Base-by-base conservation (phyloP, 2,113 vertebrate genomes). In the Ceyx margarethae region DNA sequence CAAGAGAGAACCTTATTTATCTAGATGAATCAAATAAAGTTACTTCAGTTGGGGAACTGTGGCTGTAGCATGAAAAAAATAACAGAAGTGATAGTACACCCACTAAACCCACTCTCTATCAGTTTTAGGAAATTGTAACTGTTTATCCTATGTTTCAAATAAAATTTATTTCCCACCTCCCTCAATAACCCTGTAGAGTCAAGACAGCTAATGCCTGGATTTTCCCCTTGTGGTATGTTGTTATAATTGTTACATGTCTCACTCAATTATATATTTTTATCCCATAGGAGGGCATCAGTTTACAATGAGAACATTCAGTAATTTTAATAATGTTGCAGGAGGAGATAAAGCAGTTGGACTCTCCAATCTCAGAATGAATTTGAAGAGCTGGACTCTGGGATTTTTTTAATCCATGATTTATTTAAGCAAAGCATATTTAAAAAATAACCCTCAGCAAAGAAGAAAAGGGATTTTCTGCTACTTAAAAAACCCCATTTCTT, bases 281-380 rank as follows among this genome's bases (percentile, higher is more conserved):
- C 84, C 86, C 81, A 66, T 76, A 62, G 66, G 62, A 95, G 54
- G 50, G 58, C 86, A 94, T 87, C 74, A 69, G 51, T 89, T 93
- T 56, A 54, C n/a, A 29, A 62, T 5, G 19, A 87, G 31, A 87
- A 82, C 25, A 31, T 45, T 69, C 26, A 66, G 43, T 69, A 76
- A 42, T 72, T 86, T 50, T 67, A 81, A 33, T 48, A 82, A 54
- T 1, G 14, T 33, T 85, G 28, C 18, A 64, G n/a, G 29, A 90
- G 69, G 15, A 90, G 31, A 67, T 33, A 61, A 68, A 5, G 6
- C 50, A 68, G 37, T 54, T 62, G 75, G 42, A 37, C 6, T 90
- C 17, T 80, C 35, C 54, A 57, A 16, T 43, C 26, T 81, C 76
- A 75, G 42, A 67, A 89, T 35, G 3, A 83, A 74, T 37, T 57